Evolutionary conservation across 1,140 invertebrate genomes (phyloP).

Genomic region (Sweltsa coloradensis): DNA sequence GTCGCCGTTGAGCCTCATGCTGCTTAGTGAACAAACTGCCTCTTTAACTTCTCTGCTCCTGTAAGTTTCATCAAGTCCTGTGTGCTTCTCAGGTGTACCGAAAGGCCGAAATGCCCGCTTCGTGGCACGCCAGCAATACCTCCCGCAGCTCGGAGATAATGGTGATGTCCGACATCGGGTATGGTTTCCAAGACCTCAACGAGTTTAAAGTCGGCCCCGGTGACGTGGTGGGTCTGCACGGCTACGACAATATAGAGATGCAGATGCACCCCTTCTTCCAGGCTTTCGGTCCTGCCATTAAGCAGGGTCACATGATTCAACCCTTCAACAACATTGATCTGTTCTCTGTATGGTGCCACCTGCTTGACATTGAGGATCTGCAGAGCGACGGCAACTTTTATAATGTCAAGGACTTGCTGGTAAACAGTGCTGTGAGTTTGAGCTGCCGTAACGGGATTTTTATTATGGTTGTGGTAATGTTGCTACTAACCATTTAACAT

Average conservation of each 20-base stretch:
- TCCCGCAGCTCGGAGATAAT: conserved; percentile 24
- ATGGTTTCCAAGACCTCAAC: conserved; percentile 19
- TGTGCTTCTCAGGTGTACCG: no score
- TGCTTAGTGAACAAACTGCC: no score
- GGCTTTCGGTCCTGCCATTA: conserved; percentile 33
- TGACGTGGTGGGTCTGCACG: conserved; percentile 26
- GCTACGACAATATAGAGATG: conserved; percentile 28
- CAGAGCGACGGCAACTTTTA: conserved; percentile 27
- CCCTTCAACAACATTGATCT: conserved; percentile 33
- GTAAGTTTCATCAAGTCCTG: no score
- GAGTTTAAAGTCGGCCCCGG: background rate
- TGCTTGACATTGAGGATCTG: conserved; percentile 25
- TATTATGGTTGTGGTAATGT: no score
- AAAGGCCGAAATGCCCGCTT: conserved; percentile 23
- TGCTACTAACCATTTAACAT: no score
- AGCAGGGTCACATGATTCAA: conserved; percentile 18
- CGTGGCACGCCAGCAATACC: conserved; percentile 28
- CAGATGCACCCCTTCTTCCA: conserved; percentile 36
- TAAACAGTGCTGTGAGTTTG: no score
- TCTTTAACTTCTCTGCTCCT: no score
- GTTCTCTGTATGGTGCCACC: conserved; percentile 31
- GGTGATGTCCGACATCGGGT: conserved; percentile 23
- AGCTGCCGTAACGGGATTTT: no score
- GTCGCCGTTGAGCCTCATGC: no score
- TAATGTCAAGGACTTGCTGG: conserved; percentile 5